A percentile compares a stretch with the other conserved stretches of the same genome.
phyloP scores from a whole-genome alignment of 2,113 vertebrate genomes.

The Pollimyrus isidori region DNA sequence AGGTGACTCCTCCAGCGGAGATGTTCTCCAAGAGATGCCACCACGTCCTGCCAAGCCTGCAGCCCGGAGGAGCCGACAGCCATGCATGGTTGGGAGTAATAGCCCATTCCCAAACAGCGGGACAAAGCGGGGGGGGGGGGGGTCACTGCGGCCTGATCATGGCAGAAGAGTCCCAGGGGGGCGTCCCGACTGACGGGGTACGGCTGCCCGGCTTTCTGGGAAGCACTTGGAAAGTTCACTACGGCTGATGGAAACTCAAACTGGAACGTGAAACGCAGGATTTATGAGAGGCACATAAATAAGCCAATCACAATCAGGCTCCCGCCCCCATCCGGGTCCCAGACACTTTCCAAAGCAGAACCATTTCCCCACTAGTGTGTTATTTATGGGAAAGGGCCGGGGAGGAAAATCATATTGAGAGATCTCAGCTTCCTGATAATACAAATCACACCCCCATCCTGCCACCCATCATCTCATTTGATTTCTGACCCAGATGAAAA shows the following conservation, averaged over 20 bases:
- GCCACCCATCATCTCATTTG: neutral
- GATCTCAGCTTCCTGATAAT: neutral
- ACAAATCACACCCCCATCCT: neutral
- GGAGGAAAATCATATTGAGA: neutral
- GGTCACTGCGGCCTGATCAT: neutral
- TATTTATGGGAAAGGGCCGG: neutral
- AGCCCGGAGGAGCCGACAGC: neutral
- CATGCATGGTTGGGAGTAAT: neutral
- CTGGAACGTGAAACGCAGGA: neutral
- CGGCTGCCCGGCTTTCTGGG: neutral
- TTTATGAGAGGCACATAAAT: neutral
- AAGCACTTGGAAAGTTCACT: neutral
- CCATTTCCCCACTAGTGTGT: neutral
- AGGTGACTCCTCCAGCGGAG: neutral
- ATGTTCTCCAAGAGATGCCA: neutral
- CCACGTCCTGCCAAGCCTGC: neutral
- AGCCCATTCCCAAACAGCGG: neutral
- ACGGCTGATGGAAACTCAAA: neutral
- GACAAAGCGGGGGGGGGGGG: neutral
- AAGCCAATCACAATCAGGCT: neutral
- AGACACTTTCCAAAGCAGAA: neutral
- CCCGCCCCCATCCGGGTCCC: neutral
- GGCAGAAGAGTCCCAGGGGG: neutral
- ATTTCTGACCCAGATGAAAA: neutral
- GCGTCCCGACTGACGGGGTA: neutral